phyloP scores from a whole-genome alignment of 1,140 invertebrate genomes.

The Cydia pomonella region DNA sequence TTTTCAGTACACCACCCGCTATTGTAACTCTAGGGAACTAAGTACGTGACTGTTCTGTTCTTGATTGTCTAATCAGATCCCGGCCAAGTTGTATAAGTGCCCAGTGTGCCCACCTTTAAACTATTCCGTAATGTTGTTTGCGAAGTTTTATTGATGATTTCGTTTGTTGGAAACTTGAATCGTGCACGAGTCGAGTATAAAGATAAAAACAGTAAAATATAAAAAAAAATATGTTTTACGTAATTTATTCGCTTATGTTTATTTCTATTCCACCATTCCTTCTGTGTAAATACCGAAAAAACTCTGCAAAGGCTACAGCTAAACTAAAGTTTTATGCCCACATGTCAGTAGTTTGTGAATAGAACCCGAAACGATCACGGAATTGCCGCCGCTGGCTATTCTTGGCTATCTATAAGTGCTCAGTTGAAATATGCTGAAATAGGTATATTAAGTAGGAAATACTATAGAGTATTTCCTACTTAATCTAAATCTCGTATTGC shows the following conservation, averaged over 20 bases:
- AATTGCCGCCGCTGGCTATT: not conserved
- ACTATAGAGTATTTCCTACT: too few species aligned
- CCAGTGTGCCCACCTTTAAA: slow-evolving; percentile 16
- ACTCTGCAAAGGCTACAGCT: not conserved
- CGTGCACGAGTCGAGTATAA: not conserved
- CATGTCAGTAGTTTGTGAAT: not conserved
- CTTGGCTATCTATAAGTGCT: too few species aligned
- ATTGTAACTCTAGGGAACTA: slow-evolving; percentile 33
- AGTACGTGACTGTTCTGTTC: slow-evolving; percentile 35
- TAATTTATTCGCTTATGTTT: too few species aligned
- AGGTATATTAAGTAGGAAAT: too few species aligned
- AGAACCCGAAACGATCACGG: not conserved
- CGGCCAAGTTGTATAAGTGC: slow-evolving; percentile 14
- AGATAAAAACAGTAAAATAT: not conserved
- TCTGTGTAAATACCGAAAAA: not conserved
- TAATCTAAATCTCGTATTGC: too few species aligned
- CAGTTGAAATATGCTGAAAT: too few species aligned
- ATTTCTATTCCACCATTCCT: not conserved
- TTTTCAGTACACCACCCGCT: slow-evolving; percentile 38
- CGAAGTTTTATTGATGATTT: slow-evolving; percentile 31
- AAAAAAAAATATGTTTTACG: not conserved
- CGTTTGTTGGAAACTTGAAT: slow-evolving; percentile 39
- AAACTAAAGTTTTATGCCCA: slow-evolving; percentile 3
- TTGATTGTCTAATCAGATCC: slow-evolving; percentile 17
- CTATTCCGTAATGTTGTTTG: slow-evolving; percentile 13